Evolutionary conservation across 2,888 invertebrate genomes (phyloP).

Genomic region (Hypercompe scribonia): DNA sequence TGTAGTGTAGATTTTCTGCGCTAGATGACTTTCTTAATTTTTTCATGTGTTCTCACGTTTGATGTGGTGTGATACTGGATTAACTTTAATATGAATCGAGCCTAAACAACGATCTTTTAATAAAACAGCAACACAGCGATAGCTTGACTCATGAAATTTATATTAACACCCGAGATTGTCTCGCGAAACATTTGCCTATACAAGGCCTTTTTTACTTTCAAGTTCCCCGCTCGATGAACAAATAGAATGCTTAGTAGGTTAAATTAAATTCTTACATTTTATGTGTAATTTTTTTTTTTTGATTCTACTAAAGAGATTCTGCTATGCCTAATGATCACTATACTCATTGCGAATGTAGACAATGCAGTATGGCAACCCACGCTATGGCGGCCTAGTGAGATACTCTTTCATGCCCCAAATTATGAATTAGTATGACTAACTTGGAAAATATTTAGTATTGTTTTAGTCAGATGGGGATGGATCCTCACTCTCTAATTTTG

Average conservation of each 20-base stretch:
- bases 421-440: conserved; percentile 26
- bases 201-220: conserved; percentile 46
- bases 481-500: no score
- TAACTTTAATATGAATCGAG: conserved; percentile 66
- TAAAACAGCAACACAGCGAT: conserved; percentile 67
- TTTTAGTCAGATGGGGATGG: not conserved
- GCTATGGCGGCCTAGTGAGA: no score
- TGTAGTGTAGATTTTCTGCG: not conserved
- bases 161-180: conserved; percentile 69
- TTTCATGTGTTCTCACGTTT: conserved; percentile 45
- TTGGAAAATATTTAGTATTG: not conserved
- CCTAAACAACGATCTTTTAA: conserved; percentile 67
- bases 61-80: conserved; percentile 53
- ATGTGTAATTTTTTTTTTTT: no score
- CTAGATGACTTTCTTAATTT: no score
- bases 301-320: no score
- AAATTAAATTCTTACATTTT: conserved; percentile 48
- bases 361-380: no score
- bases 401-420: no score
- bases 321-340: no score
- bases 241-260: conserved; percentile 48
- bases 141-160: conserved; percentile 69
- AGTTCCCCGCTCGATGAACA: conserved; percentile 32
- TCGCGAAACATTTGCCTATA: conserved; percentile 56
- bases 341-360: no score